Evolutionary conservation across 2,113 vertebrate species (phyloP).

Genomic region (Protobothrops mucrosquamatus): DNA sequence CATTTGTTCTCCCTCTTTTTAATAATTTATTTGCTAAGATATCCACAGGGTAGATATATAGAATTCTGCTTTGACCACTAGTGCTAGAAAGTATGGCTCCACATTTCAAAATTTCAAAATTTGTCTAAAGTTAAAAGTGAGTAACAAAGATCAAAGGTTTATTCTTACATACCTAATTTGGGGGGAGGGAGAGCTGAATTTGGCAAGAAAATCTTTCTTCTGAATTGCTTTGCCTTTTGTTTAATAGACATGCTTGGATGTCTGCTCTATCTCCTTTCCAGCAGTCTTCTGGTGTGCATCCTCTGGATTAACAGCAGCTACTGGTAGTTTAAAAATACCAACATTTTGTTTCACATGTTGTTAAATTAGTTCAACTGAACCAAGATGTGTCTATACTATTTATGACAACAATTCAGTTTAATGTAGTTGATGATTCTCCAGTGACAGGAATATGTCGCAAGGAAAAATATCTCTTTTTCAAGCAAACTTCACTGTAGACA

Average conservation of each 20-base stretch:
- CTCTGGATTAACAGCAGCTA: neutral
- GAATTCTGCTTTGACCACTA: neutral
- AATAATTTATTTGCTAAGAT: neutral
- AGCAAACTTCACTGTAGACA: neutral
- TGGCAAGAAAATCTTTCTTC: constrained; percentile 38
- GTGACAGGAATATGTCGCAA: neutral
- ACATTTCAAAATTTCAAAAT: neutral
- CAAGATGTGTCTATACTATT: neutral
- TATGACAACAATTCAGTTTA: fast-evolving
- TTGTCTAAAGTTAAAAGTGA: constrained; percentile 2
- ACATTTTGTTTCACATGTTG: neutral
- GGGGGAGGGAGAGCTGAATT: neutral
- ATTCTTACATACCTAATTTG: neutral
- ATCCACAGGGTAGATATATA: neutral
- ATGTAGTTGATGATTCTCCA: neutral
- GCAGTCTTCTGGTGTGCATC: neutral
- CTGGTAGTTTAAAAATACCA: neutral
- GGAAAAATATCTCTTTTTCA: neutral
- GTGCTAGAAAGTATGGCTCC: neutral
- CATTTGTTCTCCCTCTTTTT: fast-evolving
- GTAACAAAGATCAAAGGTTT: constrained; percentile 20
- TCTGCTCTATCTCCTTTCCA: constrained; percentile 20
- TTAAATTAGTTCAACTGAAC: neutral
- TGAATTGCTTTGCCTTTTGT: constrained; percentile 41
- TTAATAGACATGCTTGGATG: constrained; percentile 20